These are phyloP conservation scores for Rhagoletis pomonella DNA, from an alignment of 1,140 invertebrate genomes.

Conservation along the genomic window DNA sequence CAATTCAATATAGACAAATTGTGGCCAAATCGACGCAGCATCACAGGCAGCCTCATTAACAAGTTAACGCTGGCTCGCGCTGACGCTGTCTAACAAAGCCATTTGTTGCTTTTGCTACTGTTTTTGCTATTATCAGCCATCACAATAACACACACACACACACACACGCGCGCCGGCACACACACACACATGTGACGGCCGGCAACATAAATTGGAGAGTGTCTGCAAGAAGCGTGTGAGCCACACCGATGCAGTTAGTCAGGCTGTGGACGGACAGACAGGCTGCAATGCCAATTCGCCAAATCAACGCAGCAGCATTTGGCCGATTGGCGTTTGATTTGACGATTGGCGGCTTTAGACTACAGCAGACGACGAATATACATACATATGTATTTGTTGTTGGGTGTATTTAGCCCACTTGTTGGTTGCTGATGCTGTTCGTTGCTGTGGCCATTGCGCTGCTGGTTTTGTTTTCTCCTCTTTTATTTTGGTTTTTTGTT, in stretches of 20 bases:
- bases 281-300: neutral
- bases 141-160: too few species aligned
- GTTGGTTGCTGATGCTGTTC: neutral
- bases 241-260: constrained; percentile 7
- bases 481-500: neutral
- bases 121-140: neutral
- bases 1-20: constrained; percentile 3
- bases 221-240: neutral
- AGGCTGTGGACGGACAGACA: neutral
- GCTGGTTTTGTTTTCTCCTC: neutral
- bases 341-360: neutral
- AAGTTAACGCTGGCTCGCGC: neutral
- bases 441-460: neutral
- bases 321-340: neutral
- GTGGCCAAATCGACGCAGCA: neutral
- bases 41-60: neutral
- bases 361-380: too few species aligned
- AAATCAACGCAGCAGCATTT: constrained; percentile 17
- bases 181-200: neutral
- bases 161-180: neutral
- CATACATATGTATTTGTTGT: neutral
- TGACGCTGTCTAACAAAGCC: neutral
- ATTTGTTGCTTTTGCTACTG: constrained; percentile 21
- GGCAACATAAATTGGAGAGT: neutral
- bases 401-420: constrained; percentile 5